Evolutionary conservation across 2,797 vertebrate genomes (phyloP), one percentile per base, ranked within the genome.

Genomic region (Bradypodion ventrale): DNA sequence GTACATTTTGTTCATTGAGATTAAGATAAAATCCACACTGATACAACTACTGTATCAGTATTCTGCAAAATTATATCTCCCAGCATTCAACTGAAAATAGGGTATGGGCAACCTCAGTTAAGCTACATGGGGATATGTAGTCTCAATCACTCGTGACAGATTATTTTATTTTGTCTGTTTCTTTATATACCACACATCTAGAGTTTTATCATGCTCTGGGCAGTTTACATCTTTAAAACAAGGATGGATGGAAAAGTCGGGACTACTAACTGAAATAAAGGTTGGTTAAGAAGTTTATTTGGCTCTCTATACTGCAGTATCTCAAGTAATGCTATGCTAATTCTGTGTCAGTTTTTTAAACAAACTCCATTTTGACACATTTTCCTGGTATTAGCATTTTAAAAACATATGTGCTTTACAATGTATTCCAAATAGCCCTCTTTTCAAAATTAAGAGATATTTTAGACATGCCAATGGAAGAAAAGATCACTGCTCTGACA

Each of bases 401-500:
- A 19, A 73, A 90, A 75, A 6, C 6, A 74, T 52, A 79, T 35
- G 75, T 13, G 73, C 42, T n/a, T n/a, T n/a, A n/a, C 19, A 83
- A 7, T n/a, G 5, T 83, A 85, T 35, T 56, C 68, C 56, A 60
- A 1, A 40, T 81, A 25, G 12, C 29, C 0, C 0, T 9, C 16
- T 77, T 40, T 83, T 44, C 52, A 74, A 44, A 78, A 82, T 52
- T 1, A 69, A 75, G 87, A 80, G 7, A n/a, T 42, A 84, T 87
- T 89, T 87, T 82, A 88, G 86, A 85, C 3, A 82, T 83, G 78
- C 75, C 10, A 85, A 78, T 73, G 69, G n/a, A 76, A 85, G 80
- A 69, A 32, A 81, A 77, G 82, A 46, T 83, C 77, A 89, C 32
- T 44, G 49, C 32, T 85, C 83, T 85, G 65, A 91, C 63, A 84